These are phyloP conservation scores for Gryllus longicercus DNA, from an alignment of 2,888 invertebrate genomes.

Conservation along the genomic window DNA sequence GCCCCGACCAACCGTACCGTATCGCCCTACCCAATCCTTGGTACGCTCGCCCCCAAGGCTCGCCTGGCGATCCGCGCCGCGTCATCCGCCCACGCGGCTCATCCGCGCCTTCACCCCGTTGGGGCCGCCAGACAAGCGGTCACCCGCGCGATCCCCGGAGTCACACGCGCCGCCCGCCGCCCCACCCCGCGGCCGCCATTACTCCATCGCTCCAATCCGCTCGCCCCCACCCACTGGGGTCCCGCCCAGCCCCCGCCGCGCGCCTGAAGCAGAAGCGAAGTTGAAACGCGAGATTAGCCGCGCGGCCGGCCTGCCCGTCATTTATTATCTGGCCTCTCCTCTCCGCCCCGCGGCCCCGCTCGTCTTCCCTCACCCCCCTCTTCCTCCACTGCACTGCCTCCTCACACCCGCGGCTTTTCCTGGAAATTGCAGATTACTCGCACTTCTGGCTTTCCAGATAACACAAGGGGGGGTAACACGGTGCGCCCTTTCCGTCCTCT, in stretches of 20 bases:
- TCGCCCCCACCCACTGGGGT: neutral
- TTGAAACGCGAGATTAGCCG: slow-evolving; percentile 17
- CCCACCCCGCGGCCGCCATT: too few relatives aligned
- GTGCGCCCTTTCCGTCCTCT: slow-evolving; percentile 3
- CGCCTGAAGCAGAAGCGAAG: slow-evolving; percentile 6
- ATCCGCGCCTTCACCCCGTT: too few relatives aligned
- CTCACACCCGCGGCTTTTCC: neutral
- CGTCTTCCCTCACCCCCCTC: too few relatives aligned
- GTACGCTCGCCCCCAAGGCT: too few relatives aligned
- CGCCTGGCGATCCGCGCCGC: too few relatives aligned
- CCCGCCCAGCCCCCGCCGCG: neutral
- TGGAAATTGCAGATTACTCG: slow-evolving; percentile 4
- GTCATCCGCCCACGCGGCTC: too few relatives aligned
- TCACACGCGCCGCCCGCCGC: too few relatives aligned
- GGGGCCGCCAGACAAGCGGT: too few relatives aligned
- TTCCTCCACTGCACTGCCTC: too few relatives aligned
- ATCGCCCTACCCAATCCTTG: too few relatives aligned
- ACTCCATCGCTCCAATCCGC: neutral
- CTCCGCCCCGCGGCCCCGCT: neutral
- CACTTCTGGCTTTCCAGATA: slow-evolving; percentile 17
- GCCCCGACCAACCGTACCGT: too few relatives aligned
- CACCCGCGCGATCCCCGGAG: too few relatives aligned
- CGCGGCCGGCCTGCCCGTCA: neutral
- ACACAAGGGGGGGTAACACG: neutral
- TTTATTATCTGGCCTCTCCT: neutral